Conservation (phyloP, 2,888 invertebrate genomes). For the Aricia artaxerxes region DNA sequence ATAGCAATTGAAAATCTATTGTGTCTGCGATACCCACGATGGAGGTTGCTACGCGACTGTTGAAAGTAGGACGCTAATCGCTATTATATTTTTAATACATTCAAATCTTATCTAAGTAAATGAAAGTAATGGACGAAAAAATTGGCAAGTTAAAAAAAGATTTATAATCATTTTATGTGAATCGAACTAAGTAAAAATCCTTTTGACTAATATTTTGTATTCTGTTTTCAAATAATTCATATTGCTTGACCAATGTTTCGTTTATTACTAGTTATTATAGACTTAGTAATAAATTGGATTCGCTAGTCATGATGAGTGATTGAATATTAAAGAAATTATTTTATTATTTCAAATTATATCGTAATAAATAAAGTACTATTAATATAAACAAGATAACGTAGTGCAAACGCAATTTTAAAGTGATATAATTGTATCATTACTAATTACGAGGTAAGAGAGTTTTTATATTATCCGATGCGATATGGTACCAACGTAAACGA, state of each 20-base stretch:
- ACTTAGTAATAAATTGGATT: background rate
- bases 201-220: background rate
- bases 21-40: too few relatives aligned
- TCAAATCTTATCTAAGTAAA: background rate
- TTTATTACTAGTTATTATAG: background rate
- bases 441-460: background rate
- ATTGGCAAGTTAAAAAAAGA: background rate
- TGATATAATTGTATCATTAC: background rate
- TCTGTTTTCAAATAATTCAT: background rate
- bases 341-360: background rate
- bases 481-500: too few relatives aligned
- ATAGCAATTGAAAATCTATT: too few relatives aligned
- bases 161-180: background rate
- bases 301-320: slow-evolving; percentile 1
- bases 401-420: background rate
- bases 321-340: background rate
- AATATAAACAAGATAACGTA: background rate
- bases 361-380: background rate
- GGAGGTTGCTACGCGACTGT: too few relatives aligned
- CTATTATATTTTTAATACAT: background rate
- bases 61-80: background rate
- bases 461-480: too few relatives aligned
- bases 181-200: background rate
- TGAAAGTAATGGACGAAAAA: background rate
- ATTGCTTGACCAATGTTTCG: background rate